phyloP scores from a whole-genome alignment of 92 coral and sea anemone genomes.

The Bergia sp. region DNA sequence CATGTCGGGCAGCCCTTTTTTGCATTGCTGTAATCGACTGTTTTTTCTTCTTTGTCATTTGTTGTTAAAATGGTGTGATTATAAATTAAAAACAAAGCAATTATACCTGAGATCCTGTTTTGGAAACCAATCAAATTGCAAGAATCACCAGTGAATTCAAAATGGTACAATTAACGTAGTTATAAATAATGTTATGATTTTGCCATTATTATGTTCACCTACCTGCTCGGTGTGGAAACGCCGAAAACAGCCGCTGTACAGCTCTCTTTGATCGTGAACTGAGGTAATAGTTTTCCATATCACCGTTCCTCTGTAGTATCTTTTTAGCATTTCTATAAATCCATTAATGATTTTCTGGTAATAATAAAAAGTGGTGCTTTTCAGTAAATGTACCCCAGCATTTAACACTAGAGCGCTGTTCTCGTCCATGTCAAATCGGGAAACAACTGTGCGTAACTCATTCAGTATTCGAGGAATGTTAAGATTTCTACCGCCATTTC shows the following conservation, averaged over 20 bases:
- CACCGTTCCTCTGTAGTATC: constrained; percentile 76
- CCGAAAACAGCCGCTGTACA: constrained; percentile 89
- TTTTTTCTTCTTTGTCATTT: too few relatives aligned
- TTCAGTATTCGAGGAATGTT: constrained; percentile 76
- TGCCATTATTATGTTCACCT: background rate
- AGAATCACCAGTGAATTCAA: too few relatives aligned
- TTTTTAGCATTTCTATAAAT: constrained; percentile 64
- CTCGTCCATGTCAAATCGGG: constrained; percentile 80
- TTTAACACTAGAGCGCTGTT: constrained; percentile 80
- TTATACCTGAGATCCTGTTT: too few relatives aligned
- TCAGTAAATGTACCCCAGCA: constrained; percentile 85
- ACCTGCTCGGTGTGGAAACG: constrained; percentile 92
- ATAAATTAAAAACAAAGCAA: too few relatives aligned
- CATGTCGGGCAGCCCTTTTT: too few relatives aligned
- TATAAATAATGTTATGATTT: too few relatives aligned
- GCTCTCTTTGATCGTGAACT: constrained; percentile 78
- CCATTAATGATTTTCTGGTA: constrained; percentile 83
- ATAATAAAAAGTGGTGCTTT: constrained; percentile 78
- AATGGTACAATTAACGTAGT: too few relatives aligned
- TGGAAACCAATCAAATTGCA: too few relatives aligned
- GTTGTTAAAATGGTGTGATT: too few relatives aligned
- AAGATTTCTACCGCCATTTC: constrained; percentile 65
- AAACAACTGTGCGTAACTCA: constrained; percentile 70
- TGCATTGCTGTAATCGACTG: too few relatives aligned
- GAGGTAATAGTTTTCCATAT: constrained; percentile 90